phyloP scores from a whole-genome alignment of 2,888 invertebrate species.

The Dasysyrphus tricinctus region DNA sequence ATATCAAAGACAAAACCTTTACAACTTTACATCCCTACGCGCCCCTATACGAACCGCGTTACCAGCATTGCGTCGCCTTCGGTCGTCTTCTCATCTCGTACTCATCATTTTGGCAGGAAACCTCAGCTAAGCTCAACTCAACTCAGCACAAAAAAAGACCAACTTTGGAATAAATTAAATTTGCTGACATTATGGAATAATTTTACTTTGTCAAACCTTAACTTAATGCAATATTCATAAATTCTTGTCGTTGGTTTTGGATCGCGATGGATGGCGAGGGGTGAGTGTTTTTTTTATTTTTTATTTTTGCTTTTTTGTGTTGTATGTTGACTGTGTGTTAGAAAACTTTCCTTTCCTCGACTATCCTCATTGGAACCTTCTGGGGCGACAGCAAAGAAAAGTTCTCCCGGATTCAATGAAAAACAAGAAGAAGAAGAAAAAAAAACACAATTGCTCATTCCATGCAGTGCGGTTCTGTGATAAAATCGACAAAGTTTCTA shows the following conservation, averaged over 20 bases:
- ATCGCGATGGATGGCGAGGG: constrained; percentile 7
- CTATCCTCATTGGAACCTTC: constrained; percentile 47
- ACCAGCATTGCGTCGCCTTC: background rate
- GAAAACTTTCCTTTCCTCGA: constrained; percentile 58
- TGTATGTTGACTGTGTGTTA: constrained; percentile 35
- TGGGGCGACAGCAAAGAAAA: constrained; percentile 48
- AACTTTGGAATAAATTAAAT: constrained; percentile 73
- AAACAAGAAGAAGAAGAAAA: constrained; percentile 40
- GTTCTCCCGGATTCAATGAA: constrained; percentile 63
- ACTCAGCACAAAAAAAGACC: constrained; percentile 57
- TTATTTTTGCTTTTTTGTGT: constrained; percentile 22
- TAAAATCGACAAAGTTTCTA: constrained; percentile 76
- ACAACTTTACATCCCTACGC: constrained; percentile 14
- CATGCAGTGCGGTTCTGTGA: constrained; percentile 73
- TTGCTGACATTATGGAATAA: constrained; percentile 75
- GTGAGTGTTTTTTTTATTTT: constrained; percentile 25
- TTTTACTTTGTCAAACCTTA: constrained; percentile 75
- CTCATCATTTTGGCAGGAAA: constrained; percentile 38
- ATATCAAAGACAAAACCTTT: constrained; percentile 72
- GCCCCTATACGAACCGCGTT: constrained; percentile 16
- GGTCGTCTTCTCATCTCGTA: constrained; percentile 34
- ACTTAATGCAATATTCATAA: constrained; percentile 75
- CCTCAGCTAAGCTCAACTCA: constrained; percentile 48
- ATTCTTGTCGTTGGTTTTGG: constrained; percentile 65
- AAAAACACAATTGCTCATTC: constrained; percentile 74